These are phyloP conservation scores for Acrocephalus kingi DNA, from an alignment of 2,113 vertebrate species.

Conservation along the genomic window DNA sequence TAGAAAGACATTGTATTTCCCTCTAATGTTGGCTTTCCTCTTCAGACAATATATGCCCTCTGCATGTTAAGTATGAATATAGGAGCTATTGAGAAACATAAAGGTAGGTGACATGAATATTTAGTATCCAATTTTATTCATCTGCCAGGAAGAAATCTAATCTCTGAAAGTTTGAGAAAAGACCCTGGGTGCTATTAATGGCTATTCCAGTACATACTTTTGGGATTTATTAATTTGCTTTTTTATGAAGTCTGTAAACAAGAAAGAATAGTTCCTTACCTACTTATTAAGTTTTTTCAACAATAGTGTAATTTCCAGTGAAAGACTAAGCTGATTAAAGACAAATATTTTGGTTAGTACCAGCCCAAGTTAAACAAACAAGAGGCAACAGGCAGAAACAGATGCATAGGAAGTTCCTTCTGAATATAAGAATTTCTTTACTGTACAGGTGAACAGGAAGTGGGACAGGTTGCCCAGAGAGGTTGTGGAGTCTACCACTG, in stretches of 20 bases:
- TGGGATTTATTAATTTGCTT: background rate
- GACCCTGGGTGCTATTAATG: background rate
- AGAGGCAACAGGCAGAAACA: background rate
- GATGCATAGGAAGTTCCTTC: background rate
- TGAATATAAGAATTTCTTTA: background rate
- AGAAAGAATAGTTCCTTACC: background rate
- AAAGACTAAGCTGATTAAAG: background rate
- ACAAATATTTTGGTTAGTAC: background rate
- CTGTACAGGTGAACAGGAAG: background rate
- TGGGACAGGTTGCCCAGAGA: background rate
- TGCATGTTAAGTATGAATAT: conserved; percentile 28
- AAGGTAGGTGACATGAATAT: conserved; percentile 3
- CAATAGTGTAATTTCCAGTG: background rate
- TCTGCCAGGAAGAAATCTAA: background rate
- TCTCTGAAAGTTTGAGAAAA: background rate
- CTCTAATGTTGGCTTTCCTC: background rate
- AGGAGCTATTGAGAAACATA: conserved; percentile 17
- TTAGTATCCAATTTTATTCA: conserved; percentile 26
- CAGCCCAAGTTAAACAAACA: background rate
- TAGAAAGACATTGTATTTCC: background rate
- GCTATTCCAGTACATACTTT: background rate
- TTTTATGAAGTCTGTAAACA: background rate
- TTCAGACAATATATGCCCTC: background rate
- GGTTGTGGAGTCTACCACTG: background rate
- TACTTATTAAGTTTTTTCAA: background rate